Percentiles rank a stretch among this genome's conserved stretches.
These are phyloP conservation scores for Julus scandinavius DNA, from an alignment of 2,888 invertebrate genomes.

Conservation along the genomic window DNA sequence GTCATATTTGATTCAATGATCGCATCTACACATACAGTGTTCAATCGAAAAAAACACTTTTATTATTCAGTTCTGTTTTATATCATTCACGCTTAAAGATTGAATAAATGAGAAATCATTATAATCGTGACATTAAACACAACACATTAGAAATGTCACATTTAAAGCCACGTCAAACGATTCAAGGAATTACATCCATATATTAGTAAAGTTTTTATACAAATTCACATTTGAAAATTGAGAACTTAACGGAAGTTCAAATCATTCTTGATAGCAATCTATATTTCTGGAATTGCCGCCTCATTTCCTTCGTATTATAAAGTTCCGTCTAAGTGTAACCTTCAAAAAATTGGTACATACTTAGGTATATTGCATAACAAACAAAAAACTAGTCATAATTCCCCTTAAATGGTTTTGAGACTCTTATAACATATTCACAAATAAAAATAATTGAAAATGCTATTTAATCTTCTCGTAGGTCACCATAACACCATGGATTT, in stretches of 20 bases:
- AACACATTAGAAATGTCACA: neutral
- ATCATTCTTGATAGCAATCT: neutral
- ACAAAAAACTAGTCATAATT: neutral
- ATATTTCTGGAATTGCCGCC: neutral
- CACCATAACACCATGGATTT: neutral
- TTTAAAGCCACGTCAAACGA: too few relatives aligned
- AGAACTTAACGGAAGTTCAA: slow-evolving; percentile 13
- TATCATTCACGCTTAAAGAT: neutral
- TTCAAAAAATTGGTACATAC: neutral
- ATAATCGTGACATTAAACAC: neutral
- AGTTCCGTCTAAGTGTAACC: neutral
- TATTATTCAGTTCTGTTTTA: too few relatives aligned
- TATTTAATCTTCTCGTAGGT: neutral
- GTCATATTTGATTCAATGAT: too few relatives aligned
- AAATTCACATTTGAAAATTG: neutral
- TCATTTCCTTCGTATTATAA: neutral
- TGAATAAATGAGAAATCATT: neutral
- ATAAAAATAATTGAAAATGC: neutral
- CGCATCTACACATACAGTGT: too few relatives aligned
- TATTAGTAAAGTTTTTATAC: neutral
- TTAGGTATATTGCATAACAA: neutral
- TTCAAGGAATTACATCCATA: neutral
- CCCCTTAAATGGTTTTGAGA: neutral
- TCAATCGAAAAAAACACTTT: too few relatives aligned
- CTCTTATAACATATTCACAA: neutral